Evolutionary conservation across 2,888 invertebrate species (phyloP).

Genomic region (Prosapia bicincta): DNA sequence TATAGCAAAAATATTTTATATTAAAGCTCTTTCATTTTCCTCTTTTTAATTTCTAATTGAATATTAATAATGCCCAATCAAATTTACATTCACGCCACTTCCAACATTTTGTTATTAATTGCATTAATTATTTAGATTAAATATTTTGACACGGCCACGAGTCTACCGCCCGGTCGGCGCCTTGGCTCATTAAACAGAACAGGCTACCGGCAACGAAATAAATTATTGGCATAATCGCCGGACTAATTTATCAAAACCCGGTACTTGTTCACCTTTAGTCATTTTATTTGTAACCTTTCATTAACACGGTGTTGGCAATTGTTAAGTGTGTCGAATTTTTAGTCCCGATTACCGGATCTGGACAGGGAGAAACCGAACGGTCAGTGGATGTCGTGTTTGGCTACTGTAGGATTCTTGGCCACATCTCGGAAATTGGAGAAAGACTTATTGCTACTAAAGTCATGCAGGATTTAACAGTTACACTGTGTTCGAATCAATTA

Average conservation of each 20-base stretch:
- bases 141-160: background rate
- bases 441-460: background rate
- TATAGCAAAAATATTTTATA: no score
- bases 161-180: background rate
- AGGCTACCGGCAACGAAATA: background rate
- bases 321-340: no score
- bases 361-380: no score
- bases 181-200: background rate
- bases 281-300: background rate
- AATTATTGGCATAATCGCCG: background rate
- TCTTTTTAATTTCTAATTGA: no score
- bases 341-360: no score
- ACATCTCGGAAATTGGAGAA: background rate
- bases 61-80: no score
- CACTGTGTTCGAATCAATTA: background rate
- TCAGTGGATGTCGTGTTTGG: background rate
- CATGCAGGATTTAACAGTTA: background rate
- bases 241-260: background rate
- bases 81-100: no score
- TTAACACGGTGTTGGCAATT: background rate
- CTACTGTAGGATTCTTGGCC: background rate
- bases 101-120: background rate
- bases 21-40: no score
- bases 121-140: background rate
- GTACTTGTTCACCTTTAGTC: background rate